A percentile compares a stretch with the other conserved stretches of the same genome.
These are phyloP conservation scores for Patiria miniata DNA, from an alignment of 35 echinoderm and acorn worm species.

Conservation along the genomic window DNA sequence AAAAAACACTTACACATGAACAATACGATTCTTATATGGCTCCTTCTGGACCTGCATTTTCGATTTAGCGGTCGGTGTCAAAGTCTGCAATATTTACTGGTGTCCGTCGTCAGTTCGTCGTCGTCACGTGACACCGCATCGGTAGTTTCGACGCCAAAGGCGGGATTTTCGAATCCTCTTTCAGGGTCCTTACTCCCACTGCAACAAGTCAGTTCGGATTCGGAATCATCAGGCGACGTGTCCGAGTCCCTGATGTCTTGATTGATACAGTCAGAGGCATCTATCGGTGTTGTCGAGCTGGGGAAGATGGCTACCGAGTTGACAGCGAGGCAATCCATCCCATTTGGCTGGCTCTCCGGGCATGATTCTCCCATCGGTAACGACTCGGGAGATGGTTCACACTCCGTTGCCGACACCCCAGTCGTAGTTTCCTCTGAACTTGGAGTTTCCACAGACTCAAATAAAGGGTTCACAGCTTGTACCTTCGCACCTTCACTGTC, in stretches of 20 bases:
- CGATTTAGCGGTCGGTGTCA: too few species aligned
- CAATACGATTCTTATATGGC: too few species aligned
- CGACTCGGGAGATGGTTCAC: neutral
- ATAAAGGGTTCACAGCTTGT: neutral
- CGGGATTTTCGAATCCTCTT: neutral
- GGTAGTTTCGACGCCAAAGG: neutral
- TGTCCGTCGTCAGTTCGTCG: too few species aligned
- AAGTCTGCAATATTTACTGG: too few species aligned
- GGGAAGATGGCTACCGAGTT: neutral
- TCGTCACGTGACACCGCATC: too few species aligned
- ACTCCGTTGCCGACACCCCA: neutral
- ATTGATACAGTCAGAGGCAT: neutral
- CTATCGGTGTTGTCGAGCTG: neutral
- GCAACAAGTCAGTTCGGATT: neutral
- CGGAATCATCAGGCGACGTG: neutral
- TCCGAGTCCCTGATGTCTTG: neutral
- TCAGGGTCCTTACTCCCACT: neutral
- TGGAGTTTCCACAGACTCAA: too few species aligned
- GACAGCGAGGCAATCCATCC: neutral
- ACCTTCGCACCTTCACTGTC: neutral
- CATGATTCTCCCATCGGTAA: neutral
- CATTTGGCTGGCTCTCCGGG: neutral
- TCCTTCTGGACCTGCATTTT: too few species aligned
- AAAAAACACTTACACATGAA: too few species aligned
- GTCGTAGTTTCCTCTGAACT: too few species aligned